Evolutionary conservation across 2,113 vertebrate genomes (phyloP).

Genomic region (Laticauda laticaudata): DNA sequence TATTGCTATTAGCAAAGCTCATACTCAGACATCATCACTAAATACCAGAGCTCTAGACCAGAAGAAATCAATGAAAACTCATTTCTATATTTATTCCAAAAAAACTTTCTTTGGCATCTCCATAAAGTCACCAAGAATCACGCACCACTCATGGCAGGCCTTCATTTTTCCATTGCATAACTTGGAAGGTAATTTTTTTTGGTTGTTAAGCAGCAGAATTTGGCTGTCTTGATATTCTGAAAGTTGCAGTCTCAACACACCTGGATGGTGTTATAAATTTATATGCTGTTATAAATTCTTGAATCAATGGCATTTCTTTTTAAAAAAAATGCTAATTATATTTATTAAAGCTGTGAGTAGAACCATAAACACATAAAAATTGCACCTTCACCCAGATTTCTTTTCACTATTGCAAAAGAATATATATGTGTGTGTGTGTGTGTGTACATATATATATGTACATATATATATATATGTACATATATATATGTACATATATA

Average conservation of each 20-base stretch:
- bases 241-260: neutral
- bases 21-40: neutral
- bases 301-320: neutral
- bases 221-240: neutral
- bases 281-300: neutral
- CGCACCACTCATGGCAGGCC: neutral
- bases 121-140: neutral
- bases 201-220: neutral
- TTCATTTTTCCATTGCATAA: neutral
- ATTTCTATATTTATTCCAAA: neutral
- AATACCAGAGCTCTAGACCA: neutral
- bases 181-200: neutral
- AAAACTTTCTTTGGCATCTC: neutral
- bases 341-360: neutral
- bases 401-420: neutral
- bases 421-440: too few species aligned
- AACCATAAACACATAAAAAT: neutral
- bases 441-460: too few species aligned
- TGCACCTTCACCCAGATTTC: neutral
- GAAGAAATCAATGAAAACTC: neutral
- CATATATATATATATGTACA: too few species aligned
- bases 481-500: too few species aligned
- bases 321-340: neutral
- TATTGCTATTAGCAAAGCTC: neutral
- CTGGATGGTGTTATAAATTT: neutral